Conservation (phyloP, 2,888 invertebrate species). For the Tachina grossa region DNA sequence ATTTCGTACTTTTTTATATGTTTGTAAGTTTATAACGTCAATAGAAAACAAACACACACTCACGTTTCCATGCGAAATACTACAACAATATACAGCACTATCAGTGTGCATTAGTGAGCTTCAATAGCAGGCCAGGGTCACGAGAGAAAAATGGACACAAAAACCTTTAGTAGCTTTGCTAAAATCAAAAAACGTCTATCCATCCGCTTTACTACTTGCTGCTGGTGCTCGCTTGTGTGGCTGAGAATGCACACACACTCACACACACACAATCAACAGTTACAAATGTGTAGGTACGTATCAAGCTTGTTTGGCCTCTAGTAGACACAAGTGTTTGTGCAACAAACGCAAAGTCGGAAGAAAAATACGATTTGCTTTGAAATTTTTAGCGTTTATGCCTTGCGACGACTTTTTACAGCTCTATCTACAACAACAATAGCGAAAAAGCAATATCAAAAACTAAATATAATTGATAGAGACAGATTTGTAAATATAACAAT, state of each 20-base stretch:
- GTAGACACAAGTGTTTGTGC: conserved; percentile 30
- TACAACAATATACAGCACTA: conserved; percentile 49
- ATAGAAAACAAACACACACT: conserved; percentile 43
- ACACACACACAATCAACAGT: not conserved
- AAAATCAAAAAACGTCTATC: conserved; percentile 47
- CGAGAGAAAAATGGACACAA: conserved; percentile 79
- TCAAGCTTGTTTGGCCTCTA: conserved; percentile 62
- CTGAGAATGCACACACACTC: not conserved
- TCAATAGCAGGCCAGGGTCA: conserved; percentile 82
- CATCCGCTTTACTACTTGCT: conserved; percentile 36
- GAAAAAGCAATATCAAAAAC: conserved; percentile 28
- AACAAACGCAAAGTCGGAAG: conserved; percentile 66
- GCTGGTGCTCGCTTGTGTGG: conserved; percentile 30
- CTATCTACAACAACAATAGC: conserved; percentile 30
- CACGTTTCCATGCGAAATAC: conserved; percentile 62
- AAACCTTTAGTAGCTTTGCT: conserved; percentile 74
- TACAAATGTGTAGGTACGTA: not conserved
- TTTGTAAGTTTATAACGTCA: conserved; percentile 35
- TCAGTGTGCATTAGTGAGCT: conserved; percentile 73
- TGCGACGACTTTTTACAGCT: conserved; percentile 37
- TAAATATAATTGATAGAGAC: conserved; percentile 5
- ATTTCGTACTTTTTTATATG: conserved; percentile 47
- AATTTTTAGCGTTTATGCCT: conserved; percentile 43
- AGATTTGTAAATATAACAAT: conserved; percentile 26
- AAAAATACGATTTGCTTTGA: conserved; percentile 62